Percentiles rank a stretch among this genome's conserved stretches.
Conservation (phyloP, 2,113 vertebrate species). For the Hippocampus comes region DNA sequence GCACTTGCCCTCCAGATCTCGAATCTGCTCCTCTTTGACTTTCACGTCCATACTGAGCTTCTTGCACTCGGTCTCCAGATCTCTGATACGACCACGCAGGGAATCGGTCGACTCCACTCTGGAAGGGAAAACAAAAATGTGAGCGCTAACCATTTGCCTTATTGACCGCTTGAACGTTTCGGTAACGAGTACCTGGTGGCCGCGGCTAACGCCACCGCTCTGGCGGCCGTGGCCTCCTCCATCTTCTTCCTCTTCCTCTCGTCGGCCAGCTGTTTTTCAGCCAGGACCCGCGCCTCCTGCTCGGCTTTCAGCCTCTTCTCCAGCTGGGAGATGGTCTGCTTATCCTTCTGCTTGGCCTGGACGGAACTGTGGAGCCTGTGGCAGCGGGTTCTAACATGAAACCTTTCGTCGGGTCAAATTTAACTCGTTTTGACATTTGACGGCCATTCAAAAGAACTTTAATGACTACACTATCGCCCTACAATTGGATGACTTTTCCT, state of each 20-base stretch:
- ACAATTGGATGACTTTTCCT: too few relatives aligned
- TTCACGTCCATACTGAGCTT: slow-evolving; percentile 91
- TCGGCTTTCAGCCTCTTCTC: slow-evolving; percentile 97
- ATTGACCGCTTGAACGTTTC: neutral
- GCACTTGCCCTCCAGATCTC: slow-evolving; percentile 90
- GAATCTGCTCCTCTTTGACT: slow-evolving; percentile 92
- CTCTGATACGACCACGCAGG: slow-evolving; percentile 84
- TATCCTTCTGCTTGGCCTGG: slow-evolving; percentile 98
- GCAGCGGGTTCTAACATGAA: neutral
- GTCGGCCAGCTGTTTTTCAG: slow-evolving; percentile 94
- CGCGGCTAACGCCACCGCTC: slow-evolving; percentile 89
- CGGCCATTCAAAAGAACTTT: too few relatives aligned
- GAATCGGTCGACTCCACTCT: slow-evolving; percentile 95
- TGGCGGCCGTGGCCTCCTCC: slow-evolving; percentile 91
- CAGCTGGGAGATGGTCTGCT: slow-evolving; percentile 93
- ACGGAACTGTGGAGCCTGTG: slow-evolving; percentile 90
- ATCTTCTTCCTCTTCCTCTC: slow-evolving; percentile 97
- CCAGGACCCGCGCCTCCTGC: slow-evolving; percentile 87
- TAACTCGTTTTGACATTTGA: neutral
- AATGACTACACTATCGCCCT: too few relatives aligned
- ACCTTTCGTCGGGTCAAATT: neutral
- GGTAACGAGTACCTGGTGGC: slow-evolving; percentile 80
- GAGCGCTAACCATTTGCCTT: neutral
- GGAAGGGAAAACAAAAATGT: neutral
- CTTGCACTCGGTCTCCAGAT: slow-evolving; percentile 95